Evolutionary conservation across 2,113 vertebrate genomes (phyloP).

Genomic region (Echinops telfairi): DNA sequence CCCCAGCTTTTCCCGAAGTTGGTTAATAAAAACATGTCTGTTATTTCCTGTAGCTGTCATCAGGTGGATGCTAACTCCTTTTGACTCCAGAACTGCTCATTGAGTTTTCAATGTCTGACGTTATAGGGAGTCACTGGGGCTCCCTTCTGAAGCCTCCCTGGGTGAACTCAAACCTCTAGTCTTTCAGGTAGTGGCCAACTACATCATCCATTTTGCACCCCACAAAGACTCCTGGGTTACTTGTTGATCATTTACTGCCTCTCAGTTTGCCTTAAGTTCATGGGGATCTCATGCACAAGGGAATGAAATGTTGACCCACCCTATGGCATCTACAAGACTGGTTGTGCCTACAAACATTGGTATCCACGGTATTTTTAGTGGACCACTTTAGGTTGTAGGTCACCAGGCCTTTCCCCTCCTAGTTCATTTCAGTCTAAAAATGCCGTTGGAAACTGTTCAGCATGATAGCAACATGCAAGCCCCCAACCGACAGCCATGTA

Average conservation of each 20-base stretch:
- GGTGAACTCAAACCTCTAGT: neutral
- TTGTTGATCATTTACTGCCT: neutral
- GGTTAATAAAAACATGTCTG: constrained; percentile 23
- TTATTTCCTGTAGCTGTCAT: neutral
- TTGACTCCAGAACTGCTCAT: neutral
- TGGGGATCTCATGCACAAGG: neutral
- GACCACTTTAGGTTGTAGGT: neutral
- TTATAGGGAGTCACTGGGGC: neutral
- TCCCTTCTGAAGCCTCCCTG: neutral
- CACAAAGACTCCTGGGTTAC: neutral
- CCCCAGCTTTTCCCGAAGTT: neutral
- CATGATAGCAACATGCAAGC: neutral
- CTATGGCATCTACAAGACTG: neutral
- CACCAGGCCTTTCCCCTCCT: neutral
- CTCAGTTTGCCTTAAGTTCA: neutral
- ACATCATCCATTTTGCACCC: neutral
- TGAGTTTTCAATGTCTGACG: neutral
- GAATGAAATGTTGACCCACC: neutral
- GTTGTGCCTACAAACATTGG: neutral
- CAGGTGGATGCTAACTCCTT: neutral
- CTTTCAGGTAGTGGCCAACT: neutral
- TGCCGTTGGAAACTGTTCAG: neutral
- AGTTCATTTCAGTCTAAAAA: neutral
- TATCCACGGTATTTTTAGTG: neutral
- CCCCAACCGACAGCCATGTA: neutral